Evolutionary conservation across 92 coral and sea anemone species (phyloP), one percentile per base, ranked within the genome.

Genomic region (Metridium senile): DNA sequence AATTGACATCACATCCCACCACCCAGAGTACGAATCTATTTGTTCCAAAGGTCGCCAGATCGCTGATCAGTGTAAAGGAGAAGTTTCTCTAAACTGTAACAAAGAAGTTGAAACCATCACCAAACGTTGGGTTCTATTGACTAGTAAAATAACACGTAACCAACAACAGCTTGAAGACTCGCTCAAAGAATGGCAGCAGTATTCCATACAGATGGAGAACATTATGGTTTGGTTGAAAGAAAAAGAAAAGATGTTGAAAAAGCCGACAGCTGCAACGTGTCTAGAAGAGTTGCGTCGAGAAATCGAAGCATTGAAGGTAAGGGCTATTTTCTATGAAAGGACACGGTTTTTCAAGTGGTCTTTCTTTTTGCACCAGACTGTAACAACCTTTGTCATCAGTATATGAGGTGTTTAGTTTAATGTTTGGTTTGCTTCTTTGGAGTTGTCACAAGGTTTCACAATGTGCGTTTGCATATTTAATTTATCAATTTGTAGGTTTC

Each of bases 211-310:
- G 65, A 93, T 89, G 84, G 99, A 96, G 59, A 93, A 93, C 63
- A 83, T 93, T 39, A 96, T 93, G 99, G 87, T 89, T 45, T 96
- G 99, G 99, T 78, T 96, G 74, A 79, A 90, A 83, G 93, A 93
- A 57, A 96, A 91, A 31, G 99, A 96, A 51, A 89, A 89, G 72
- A 57, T 65, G 25, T 69, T 96, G 28, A 90, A 87, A 79, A 33
- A 71, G 27, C 92, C 84, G 53, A 88, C 89, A 56, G 71, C 67
- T 49, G 97, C 98, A 20, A 72, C 78, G 18, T 75, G 75, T 45
- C 59, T 89, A 53, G 75, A 74, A 43, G 99, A 92, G 74, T 75
- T 96, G 30, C 89, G 90, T 69, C 82, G 92, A 68, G 97, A 96
- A 67, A 81, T 93, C 62, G 91, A 85, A 33, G 43, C 74, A 64